phyloP scores from a whole-genome alignment of 2,888 invertebrate species.

The Stramonita haemastoma region DNA sequence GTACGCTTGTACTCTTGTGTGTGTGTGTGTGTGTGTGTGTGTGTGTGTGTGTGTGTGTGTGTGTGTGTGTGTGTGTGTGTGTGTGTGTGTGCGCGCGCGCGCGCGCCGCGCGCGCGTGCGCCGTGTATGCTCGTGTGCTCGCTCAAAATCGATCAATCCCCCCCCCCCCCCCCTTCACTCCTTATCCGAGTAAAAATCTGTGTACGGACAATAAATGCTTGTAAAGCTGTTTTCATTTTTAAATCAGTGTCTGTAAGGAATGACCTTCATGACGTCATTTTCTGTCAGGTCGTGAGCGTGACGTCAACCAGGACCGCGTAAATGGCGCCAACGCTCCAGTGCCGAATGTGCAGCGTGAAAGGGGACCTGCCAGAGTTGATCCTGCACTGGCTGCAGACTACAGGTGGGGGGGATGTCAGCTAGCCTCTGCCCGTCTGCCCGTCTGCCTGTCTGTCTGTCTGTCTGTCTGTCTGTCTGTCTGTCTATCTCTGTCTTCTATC shows the following conservation, averaged over 20 bases:
- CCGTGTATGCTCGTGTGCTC: too few relatives aligned
- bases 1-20: too few relatives aligned
- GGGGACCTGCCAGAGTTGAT: neutral
- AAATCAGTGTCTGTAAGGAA: too few relatives aligned
- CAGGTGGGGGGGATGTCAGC: neutral
- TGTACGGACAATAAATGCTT: too few relatives aligned
- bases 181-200: too few relatives aligned
- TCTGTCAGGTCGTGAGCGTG: neutral
- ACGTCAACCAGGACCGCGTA: neutral
- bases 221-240: too few relatives aligned
- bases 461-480: too few relatives aligned
- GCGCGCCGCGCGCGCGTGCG: neutral
- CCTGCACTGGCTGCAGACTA: neutral
- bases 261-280: neutral
- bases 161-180: too few relatives aligned
- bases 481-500: too few relatives aligned
- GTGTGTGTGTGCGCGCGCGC: neutral
- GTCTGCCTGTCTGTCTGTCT: too few relatives aligned
- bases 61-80: too few relatives aligned
- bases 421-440: neutral
- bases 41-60: neutral
- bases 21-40: neutral
- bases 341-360: neutral
- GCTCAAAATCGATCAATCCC: too few relatives aligned
- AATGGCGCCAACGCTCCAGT: neutral